phyloP scores from a whole-genome alignment of 2,113 vertebrate species.

The Neodon shergylaensis region DNA sequence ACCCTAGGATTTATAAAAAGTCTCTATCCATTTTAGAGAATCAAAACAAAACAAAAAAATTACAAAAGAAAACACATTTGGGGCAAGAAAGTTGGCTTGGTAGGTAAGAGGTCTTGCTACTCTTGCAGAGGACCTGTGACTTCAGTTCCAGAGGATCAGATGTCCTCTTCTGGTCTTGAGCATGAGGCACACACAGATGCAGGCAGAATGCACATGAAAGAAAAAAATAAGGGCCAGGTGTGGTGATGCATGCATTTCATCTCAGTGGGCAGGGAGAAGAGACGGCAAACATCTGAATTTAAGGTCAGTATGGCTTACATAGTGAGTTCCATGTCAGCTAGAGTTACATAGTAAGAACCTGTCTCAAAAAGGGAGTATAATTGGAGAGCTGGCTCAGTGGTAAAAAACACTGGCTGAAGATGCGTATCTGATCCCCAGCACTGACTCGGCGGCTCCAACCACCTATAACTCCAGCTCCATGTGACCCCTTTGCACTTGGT shows the following conservation, averaged over 20 bases:
- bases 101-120: not conserved
- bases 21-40: not conserved
- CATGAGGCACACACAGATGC: not conserved
- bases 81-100: not conserved
- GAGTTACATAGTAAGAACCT: not conserved
- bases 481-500: not conserved
- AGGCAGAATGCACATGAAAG: not conserved
- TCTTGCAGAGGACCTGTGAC: not conserved
- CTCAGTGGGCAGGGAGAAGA: not conserved
- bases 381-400: not conserved
- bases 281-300: not conserved
- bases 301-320: not conserved
- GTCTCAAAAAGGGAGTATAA: not conserved
- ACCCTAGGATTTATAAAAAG: not conserved
- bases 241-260: not conserved
- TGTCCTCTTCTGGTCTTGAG: not conserved
- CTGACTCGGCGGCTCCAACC: not conserved
- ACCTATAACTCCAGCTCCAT: not conserved
- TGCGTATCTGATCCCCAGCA: too few species aligned
- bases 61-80: not conserved
- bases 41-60: not conserved
- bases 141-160: not conserved
- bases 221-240: not conserved
- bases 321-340: not conserved
- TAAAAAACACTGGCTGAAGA: not conserved